Evolutionary conservation across 2,113 vertebrate species (phyloP).

Genomic region (Ramphastos sulfuratus): DNA sequence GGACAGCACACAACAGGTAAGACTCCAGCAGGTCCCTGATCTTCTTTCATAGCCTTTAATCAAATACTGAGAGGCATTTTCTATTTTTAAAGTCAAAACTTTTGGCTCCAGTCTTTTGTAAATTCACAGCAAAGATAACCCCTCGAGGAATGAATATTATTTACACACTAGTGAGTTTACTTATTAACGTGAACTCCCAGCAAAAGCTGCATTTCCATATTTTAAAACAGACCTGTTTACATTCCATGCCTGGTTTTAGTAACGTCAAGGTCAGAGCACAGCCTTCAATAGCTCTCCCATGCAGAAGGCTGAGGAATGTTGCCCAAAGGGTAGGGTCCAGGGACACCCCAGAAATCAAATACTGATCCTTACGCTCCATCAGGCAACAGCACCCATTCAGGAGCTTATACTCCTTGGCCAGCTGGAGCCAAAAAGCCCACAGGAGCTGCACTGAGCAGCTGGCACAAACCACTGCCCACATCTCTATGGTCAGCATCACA

Average conservation of each 20-base stretch:
- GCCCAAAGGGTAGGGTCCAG: background rate
- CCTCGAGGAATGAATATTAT: constrained; percentile 3
- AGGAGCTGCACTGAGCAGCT: background rate
- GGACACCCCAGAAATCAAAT: background rate
- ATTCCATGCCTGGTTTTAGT: background rate
- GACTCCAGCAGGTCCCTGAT: background rate
- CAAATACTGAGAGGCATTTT: background rate
- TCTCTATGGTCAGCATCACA: rapidly evolving
- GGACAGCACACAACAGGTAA: background rate
- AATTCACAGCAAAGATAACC: background rate
- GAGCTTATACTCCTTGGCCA: background rate
- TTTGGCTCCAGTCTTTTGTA: background rate
- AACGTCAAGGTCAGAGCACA: background rate
- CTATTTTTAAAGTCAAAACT: background rate
- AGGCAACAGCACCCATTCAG: background rate
- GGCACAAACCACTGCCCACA: background rate
- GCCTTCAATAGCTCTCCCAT: background rate
- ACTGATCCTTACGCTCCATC: background rate
- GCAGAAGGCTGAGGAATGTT: background rate
- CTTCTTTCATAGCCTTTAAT: background rate
- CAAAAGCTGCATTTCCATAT: background rate
- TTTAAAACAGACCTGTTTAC: background rate
- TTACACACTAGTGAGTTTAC: constrained; percentile 32
- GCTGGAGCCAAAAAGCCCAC: background rate
- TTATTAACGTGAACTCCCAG: constrained; percentile 5